Evolutionary conservation across 2,888 invertebrate genomes (phyloP).

Genomic region (Thelaira solivaga): DNA sequence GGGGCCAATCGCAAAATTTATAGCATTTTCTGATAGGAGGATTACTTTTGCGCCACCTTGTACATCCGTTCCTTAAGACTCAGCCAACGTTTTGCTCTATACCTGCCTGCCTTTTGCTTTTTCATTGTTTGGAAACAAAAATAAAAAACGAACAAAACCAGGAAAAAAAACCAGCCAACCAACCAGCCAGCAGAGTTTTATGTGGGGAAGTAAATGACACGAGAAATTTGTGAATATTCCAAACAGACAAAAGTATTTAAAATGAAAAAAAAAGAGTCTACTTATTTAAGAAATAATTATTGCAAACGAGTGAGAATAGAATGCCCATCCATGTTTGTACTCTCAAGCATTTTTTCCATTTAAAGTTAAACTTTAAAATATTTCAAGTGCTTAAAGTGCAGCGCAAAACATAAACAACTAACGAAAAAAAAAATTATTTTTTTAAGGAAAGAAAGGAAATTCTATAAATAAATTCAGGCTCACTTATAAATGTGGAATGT

Average conservation of each 20-base stretch:
- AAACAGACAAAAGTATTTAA: slow-evolving; percentile 7
- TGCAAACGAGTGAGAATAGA: slow-evolving; percentile 29
- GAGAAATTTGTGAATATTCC: slow-evolving; percentile 20
- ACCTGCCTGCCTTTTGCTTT: too few relatives aligned
- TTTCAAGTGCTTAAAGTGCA: slow-evolving; percentile 29
- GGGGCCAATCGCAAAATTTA: too few relatives aligned
- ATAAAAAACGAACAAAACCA: not conserved
- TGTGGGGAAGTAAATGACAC: slow-evolving; percentile 48
- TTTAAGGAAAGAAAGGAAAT: not conserved
- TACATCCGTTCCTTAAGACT: slow-evolving; percentile 19
- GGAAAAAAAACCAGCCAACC: not conserved
- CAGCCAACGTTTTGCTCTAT: not conserved
- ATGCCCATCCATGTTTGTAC: too few relatives aligned
- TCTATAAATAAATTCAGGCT: too few relatives aligned
- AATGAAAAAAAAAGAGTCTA: too few relatives aligned
- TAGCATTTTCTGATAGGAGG: too few relatives aligned
- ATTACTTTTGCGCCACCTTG: too few relatives aligned
- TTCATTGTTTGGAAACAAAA: not conserved
- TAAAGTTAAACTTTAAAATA: slow-evolving; percentile 3
- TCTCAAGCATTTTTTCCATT: not conserved
- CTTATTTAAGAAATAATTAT: slow-evolving; percentile 39
- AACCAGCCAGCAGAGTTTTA: not conserved
- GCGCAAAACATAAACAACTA: not conserved
- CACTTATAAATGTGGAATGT: too few relatives aligned
- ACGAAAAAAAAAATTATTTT: not conserved